Base-by-base conservation (phyloP, 2,113 vertebrate species). In the Hystrix brachyura region DNA sequence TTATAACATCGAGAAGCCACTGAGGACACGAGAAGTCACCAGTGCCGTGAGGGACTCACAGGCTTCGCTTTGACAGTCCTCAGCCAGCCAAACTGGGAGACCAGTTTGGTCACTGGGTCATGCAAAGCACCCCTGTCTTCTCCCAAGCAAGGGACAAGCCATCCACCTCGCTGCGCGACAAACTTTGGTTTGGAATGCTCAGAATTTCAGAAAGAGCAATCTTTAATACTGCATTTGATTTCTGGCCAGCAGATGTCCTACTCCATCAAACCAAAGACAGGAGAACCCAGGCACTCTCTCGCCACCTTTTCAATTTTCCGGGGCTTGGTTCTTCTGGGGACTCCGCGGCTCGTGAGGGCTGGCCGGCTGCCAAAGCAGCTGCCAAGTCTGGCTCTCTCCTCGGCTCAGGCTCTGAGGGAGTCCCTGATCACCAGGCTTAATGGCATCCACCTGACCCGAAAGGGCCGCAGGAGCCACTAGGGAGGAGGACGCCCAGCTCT, bases 171-270 rank as follows among this genome's bases (percentile, higher is more conserved):
- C 64, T 34, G 3, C 1, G 2, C 1, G n/a, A 34, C 14, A 23
- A 14, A 7, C n/a, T 29, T 8, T n/a, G 29, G 9, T 34, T 15
- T 32, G 14, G 13, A 27, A 21, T 3, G 7, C 60, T 78, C 32
- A 17, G 27, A 46, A 53, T 34, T 38, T 17, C 18, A 19, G 25
- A 51, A 65, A 76, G 62, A 69, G 38, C 51, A 51, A 25, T 59
- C 65, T 18, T 59, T 15, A 17, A 25, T 12, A 1, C 10, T 10
- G 57, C 51, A 79, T 43, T 87, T 91, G 69, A 51, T 34, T 89
- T 93, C 51, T 53, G 84, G 86, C 88, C 57, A 91, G 91, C 46
- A 93, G 60, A 91, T 74, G 90, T 94, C 95, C 82, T 93, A 85
- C 85, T 90, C 84, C 86, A 84, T 92, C 82, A 81, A 79, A 91